Evolutionary conservation across 2,888 invertebrate genomes (phyloP), one percentile per base, ranked within the genome.

Genomic region (Ophion costatus): DNA sequence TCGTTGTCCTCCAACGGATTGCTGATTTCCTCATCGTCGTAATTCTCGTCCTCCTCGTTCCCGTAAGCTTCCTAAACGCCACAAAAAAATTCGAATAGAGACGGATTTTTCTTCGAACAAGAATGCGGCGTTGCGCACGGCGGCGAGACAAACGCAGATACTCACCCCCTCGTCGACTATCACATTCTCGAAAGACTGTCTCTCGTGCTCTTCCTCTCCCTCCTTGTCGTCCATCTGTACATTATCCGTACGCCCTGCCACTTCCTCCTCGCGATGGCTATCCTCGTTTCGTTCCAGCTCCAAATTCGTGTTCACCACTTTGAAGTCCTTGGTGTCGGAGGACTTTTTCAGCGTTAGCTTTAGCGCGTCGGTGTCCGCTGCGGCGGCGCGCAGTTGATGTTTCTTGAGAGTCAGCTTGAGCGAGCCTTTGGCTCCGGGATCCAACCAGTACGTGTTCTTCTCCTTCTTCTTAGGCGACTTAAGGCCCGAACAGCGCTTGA

Each of bases 371-470:
- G 89, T 84, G 4, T 11, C 51, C 2, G 91, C 88, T 42, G 93
- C 90, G 0, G 89, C 84, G 4, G 83, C 74, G 9, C 66, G 71
- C 11, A 84, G 63, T 33, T 85, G 82, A 17, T 92, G 92, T 70
- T 92, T 93, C 66, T 92, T 94, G 14, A 94, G 86, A 0, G 91
- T 94, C 57, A 94, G 86, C 61, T 93, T 93, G 22, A 94, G 84
- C 2, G 91, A 90, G 17, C 93, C 92, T 69, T 88, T 91, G 17
- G 90, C 91, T 24, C 88, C 88, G n/a, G 92, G 91, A 5, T 90
- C 90, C n/a, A 93, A 75, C 88, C 92, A 91, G 79, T 93, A 93
- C 0, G 90, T 90, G 24, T 91, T 90, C 75, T 87, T 85, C 51
- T 89, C 87, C 24, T 88, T 89, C 80, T 90, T 92, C 0, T 87